Base-by-base conservation (phyloP, 2,797 vertebrate species). In the Nothura maculosa region DNA sequence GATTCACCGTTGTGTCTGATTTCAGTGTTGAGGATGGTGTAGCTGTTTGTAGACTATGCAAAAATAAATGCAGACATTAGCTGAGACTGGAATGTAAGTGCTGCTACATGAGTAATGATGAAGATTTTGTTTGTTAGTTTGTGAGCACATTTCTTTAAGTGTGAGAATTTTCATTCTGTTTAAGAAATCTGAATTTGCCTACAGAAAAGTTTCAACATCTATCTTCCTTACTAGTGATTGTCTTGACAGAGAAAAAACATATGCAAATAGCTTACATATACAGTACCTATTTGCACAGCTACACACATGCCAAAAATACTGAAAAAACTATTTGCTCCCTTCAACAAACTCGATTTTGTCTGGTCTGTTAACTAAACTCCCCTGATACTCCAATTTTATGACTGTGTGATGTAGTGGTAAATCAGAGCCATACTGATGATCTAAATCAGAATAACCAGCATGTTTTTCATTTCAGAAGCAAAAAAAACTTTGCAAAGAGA, bases 401-500 rank as follows among this genome's bases (percentile, higher is more conserved):
- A 47, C 2, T 17, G 76, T 90, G 91, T 89, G 94, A 94, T 95
- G 72, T 73, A 94, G 88, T 93, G 89, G 85, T 69, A 90, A 95
- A 93, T 72, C 60, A 72, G 62, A 36, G 52, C 77, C 63, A 72
- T 93, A 80, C 85, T 77, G 76, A 83, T 88, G 85, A 92, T 88
- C 92, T 94, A 85, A 96, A 94, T 93, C 91, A 96, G 85, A 95
- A 93, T 73, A 92, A 75, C 73, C 70, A 74, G 83, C 77, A 85
- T 85, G 81, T 81, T 95, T 94, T 86, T 92, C 81, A 90, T 92
- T 93, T 92, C 92, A 96, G 81, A 73, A 90, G 25, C 1, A 43
- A 43, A 42, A 48, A 54, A 34, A 14, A 27, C 42, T 87, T 95
- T 78, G 63, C 13, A 21, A 19, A 91, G 75, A 83, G 92, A 90